These are phyloP conservation scores for Schizothorax lantsangensis DNA, from an alignment of 2,797 vertebrate genomes.

Conservation along the genomic window DNA sequence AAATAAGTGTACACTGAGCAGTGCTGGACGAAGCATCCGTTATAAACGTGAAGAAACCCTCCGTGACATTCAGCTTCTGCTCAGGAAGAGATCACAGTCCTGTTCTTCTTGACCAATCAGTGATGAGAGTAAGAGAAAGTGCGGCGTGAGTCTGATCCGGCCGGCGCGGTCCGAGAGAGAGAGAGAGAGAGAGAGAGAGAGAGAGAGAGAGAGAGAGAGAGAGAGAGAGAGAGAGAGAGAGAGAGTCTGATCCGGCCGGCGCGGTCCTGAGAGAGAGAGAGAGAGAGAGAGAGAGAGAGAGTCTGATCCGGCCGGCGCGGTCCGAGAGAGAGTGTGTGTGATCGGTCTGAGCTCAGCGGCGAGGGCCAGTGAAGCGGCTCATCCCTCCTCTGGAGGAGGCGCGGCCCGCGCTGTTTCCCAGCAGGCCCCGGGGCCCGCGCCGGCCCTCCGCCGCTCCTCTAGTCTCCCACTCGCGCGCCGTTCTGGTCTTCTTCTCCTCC, in stretches of 20 bases:
- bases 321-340: slow-evolving; percentile 74
- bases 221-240: slow-evolving; percentile 65
- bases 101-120: slow-evolving; percentile 40
- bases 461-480: slow-evolving; percentile 84
- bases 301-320: slow-evolving; percentile 83
- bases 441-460: slow-evolving; percentile 80
- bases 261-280: slow-evolving; percentile 78
- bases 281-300: slow-evolving; percentile 63
- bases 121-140: slow-evolving; percentile 75
- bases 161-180: slow-evolving; percentile 83
- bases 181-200: slow-evolving; percentile 63
- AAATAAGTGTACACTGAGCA: slow-evolving; percentile 73
- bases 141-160: slow-evolving; percentile 68
- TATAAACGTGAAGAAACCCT: slow-evolving; percentile 61
- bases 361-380: slow-evolving; percentile 83
- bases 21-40: slow-evolving; percentile 78
- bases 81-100: slow-evolving; percentile 64
- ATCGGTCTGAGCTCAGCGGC: slow-evolving; percentile 67
- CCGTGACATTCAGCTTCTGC: slow-evolving; percentile 66
- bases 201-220: slow-evolving; percentile 64
- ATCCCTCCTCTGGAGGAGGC: slow-evolving; percentile 78
- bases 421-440: slow-evolving; percentile 81
- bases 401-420: slow-evolving; percentile 85
- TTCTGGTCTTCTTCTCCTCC: slow-evolving; percentile 95
- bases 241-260: slow-evolving; percentile 78